A percentile compares a stretch with the other conserved stretches of the same genome.
phyloP scores from a whole-genome alignment of 2,797 vertebrate species.

The Acridotheres tristis region DNA sequence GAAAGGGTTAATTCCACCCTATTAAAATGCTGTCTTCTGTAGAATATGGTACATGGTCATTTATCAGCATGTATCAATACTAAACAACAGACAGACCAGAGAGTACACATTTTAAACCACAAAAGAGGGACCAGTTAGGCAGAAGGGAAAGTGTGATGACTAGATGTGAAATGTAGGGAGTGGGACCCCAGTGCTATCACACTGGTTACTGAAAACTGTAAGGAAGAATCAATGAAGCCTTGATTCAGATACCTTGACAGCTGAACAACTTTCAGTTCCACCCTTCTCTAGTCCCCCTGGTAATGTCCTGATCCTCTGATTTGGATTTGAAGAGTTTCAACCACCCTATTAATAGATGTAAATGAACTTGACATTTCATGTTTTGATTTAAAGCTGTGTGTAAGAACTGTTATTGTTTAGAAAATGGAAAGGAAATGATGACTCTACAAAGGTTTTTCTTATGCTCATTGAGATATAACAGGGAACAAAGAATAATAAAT shows the following conservation, averaged over 20 bases:
- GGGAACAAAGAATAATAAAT: not conserved
- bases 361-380: not conserved
- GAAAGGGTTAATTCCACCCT: not conserved
- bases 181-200: not conserved
- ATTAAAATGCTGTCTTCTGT: not conserved
- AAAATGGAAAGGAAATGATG: not conserved
- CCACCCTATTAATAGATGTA: not conserved
- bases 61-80: not conserved
- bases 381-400: not conserved
- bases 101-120: conserved; percentile 9
- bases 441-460: not conserved
- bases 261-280: not conserved
- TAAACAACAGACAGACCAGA: not conserved
- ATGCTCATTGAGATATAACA: not conserved
- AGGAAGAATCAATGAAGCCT: not conserved
- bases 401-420: not conserved
- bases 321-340: not conserved
- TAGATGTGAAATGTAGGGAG: not conserved
- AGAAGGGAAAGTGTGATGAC: not conserved
- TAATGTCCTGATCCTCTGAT: not conserved
- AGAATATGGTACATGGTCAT: not conserved
- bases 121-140: not conserved
- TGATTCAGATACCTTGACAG: not conserved
- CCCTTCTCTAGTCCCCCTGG: not conserved
- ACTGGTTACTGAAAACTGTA: not conserved